Conservation (phyloP, 2,113 vertebrate species). For the Nycticorax nycticorax region DNA sequence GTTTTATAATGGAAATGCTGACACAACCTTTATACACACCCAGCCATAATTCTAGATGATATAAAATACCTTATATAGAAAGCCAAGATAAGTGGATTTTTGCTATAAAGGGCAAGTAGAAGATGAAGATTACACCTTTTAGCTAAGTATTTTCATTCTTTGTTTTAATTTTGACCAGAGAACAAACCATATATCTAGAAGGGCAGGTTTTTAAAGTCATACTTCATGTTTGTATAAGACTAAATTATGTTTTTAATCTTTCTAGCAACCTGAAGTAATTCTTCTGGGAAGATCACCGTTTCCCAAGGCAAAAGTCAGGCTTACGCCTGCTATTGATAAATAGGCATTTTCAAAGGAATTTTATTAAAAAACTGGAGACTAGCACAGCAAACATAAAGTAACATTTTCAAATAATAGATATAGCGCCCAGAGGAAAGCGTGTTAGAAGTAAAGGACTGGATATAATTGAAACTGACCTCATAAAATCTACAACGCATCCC, state of each 20-base stretch:
- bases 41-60: slow-evolving; percentile 54
- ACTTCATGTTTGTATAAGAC: slow-evolving; percentile 31
- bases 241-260: slow-evolving; percentile 67
- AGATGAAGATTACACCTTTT: background rate
- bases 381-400: slow-evolving; percentile 13
- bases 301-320: slow-evolving; percentile 39
- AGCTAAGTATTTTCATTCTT: slow-evolving; percentile 16
- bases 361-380: slow-evolving; percentile 26
- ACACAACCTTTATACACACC: slow-evolving; percentile 67
- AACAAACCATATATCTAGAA: slow-evolving; percentile 4
- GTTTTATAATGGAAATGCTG: slow-evolving; percentile 70
- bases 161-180: slow-evolving; percentile 37
- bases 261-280: slow-evolving; percentile 35
- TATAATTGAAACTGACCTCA: slow-evolving; percentile 58
- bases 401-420: background rate
- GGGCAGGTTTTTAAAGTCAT: background rate
- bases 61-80: slow-evolving; percentile 50
- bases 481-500: slow-evolving; percentile 40
- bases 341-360: slow-evolving; percentile 30
- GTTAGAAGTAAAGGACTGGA: slow-evolving; percentile 23
- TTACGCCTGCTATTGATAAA: background rate
- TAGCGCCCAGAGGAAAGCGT: background rate
- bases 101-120: background rate
- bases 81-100: slow-evolving; percentile 41
- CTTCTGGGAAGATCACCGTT: slow-evolving; percentile 15